Evolutionary conservation across 2,888 invertebrate species (phyloP), one percentile per base, ranked within the genome.

Genomic region (Dexiosoma caninum): DNA sequence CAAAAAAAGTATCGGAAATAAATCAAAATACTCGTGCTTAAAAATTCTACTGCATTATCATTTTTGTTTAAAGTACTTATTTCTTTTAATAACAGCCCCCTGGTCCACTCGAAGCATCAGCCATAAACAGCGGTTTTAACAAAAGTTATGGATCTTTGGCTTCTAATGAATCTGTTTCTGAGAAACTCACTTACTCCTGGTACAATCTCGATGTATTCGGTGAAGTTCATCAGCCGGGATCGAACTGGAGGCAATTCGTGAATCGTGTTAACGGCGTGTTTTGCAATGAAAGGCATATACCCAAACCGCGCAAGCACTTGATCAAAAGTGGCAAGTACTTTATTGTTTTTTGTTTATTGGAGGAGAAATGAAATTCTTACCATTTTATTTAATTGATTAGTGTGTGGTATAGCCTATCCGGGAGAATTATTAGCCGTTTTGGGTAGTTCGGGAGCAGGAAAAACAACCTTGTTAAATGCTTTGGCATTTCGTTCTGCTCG

Each of bases 391-490:
- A 2, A 10, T 21, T 49, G 67, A 77, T 1, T 40, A 96, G 96
- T 96, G 7, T 94, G 92, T 83, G 97, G 97, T 0, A 93, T 95
- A 1, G 97, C 97, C 0, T 93, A 94, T 87, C 95, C 97, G 0
- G 97, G 97, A 0, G 96, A 97, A 87, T 90, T 97, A 30, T 91
- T 97, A 53, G 96, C 97, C 1, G 94, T 97, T 55, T 94, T 97
- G 93, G 97, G 97, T 0, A 95, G 96, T 0, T 96, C 95, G 30
- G 98, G 98, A 0, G 97, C 98, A 0, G 98, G 98, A 1, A 98
- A 98, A 91, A 98, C 98, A 0, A 98, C 98, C 0, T 92, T 98
- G 2, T 91, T 98, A 74, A 98, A 98, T 90, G 94, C 96, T 0
- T 89, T 98, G 82, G 97, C 97, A 6, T 95, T 95, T 89, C 93